Evolutionary conservation across 2,113 vertebrate genomes (phyloP), one percentile per base, ranked within the genome.

Genomic region (Gymnogyps californianus): DNA sequence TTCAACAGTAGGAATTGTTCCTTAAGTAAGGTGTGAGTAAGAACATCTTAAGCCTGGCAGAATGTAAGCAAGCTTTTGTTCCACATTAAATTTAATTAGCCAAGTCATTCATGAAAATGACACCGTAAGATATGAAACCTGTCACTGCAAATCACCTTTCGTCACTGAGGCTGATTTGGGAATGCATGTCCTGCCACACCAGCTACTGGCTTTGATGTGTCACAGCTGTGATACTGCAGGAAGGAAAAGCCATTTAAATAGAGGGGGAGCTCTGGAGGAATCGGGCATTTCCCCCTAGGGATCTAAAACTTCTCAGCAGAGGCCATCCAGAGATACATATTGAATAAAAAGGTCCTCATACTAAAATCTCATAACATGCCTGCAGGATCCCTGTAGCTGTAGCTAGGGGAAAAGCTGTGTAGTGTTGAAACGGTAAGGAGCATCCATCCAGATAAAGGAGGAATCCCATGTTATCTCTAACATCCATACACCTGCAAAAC

Each of bases 131-230:
- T 49, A 97, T 49, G 93, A 94, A 94, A 95, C 91, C 77, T 84
- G 91, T 92, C 94, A 93, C 82, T 72, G 83, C 95, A 97, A 96
- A 96, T 91, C 95, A 93, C 94, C 90, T 97, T 94, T 96, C 58
- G 3, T 96, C 91, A 67, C 91, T 21, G 55, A 40, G 51, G 62
- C 71, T 84, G 89, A n/a, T 84, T 92, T 92, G 95, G 87, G 65
- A 93, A 91, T 69, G 77, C 74, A 34, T 49, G 83, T 93, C 94
- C 95, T 93, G 95, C 89, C 87, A 89, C 95, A 89, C 74, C 87
- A 79, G 80, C 89, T 96, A 92, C 94, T 20, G 75, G 58, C 95
- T 97, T 97, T 96, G 97, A 97, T 95, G 95, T 95, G 83, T 89
- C 93, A 59, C 95, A 95, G 95, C 90, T 97, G 97, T 42, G 38